These are phyloP conservation scores for Heteromyza rotundicornis DNA, from an alignment of 2,888 invertebrate genomes.

Conservation along the genomic window DNA sequence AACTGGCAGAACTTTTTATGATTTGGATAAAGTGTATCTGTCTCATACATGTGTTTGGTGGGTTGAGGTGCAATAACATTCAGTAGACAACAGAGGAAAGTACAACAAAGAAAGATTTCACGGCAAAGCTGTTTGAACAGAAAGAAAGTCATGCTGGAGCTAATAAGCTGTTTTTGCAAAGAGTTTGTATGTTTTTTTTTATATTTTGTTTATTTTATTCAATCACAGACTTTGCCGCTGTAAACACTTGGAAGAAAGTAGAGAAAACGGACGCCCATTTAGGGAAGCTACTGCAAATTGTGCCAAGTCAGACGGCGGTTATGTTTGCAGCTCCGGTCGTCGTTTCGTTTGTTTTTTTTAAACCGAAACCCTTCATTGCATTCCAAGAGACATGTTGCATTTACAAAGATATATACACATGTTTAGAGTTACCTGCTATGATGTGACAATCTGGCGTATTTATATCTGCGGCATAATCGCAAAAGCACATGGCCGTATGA, in stretches of 20 bases:
- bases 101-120: not conserved
- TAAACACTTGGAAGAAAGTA: slow-evolving; percentile 9
- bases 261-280: slow-evolving; percentile 38
- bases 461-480: slow-evolving; percentile 63
- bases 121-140: slow-evolving; percentile 2
- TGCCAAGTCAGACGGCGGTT: slow-evolving; percentile 45
- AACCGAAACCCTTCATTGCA: slow-evolving; percentile 46
- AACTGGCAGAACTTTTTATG: not conserved
- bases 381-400: slow-evolving; percentile 38
- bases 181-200: not conserved
- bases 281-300: slow-evolving; percentile 41
- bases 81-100: not conserved
- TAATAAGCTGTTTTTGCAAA: not conserved
- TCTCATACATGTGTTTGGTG: not conserved
- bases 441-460: slow-evolving; percentile 66
- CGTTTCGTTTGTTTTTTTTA: slow-evolving; percentile 33
- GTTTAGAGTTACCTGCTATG: slow-evolving; percentile 68
- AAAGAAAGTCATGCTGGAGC: not conserved
- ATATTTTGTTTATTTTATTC: not conserved
- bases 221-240: not conserved
- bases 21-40: not conserved
- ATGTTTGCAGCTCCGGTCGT: slow-evolving; percentile 33
- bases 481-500: slow-evolving; percentile 68
- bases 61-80: slow-evolving; percentile 1
- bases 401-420: slow-evolving; percentile 43